These are phyloP conservation scores for Labia minor DNA, from an alignment of 2,888 invertebrate species.

Conservation along the genomic window DNA sequence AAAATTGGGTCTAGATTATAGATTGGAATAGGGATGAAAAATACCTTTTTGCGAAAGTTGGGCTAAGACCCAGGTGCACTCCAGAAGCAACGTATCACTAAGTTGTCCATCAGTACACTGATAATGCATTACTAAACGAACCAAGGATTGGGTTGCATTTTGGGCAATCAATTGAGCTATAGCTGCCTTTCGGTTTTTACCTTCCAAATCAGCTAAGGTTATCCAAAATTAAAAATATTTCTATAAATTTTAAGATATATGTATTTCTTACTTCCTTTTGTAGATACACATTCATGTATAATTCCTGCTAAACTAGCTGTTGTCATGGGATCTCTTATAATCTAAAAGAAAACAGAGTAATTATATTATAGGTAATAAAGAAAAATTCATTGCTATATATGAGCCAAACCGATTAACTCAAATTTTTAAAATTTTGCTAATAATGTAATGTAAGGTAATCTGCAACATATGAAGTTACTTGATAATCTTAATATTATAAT, in stretches of 20 bases:
- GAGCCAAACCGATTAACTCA: too few species aligned
- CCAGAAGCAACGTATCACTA: slow-evolving; percentile 44
- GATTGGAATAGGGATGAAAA: too few species aligned
- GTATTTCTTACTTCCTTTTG: slow-evolving; percentile 36
- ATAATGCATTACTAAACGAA: slow-evolving; percentile 43
- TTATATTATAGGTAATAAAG: slow-evolving; percentile 16
- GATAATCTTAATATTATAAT: too few species aligned
- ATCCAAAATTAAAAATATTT: neutral
- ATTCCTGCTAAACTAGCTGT: slow-evolving; percentile 46
- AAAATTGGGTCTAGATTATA: too few species aligned
- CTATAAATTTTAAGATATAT: neutral
- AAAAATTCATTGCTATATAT: neutral
- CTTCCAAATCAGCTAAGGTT: slow-evolving; percentile 33
- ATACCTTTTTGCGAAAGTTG: slow-evolving; percentile 46
- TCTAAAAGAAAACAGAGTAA: slow-evolving; percentile 36
- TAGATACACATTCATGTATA: slow-evolving; percentile 48
- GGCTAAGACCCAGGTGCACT: slow-evolving; percentile 50
- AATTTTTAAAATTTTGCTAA: too few species aligned
- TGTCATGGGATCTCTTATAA: slow-evolving; percentile 43
- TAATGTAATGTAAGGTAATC: too few species aligned
- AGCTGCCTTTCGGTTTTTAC: slow-evolving; percentile 44
- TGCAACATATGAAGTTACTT: too few species aligned
- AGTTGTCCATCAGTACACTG: slow-evolving; percentile 43
- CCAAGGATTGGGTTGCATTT: slow-evolving; percentile 47
- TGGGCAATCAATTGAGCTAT: slow-evolving; percentile 42